phyloP scores from a whole-genome alignment of 2,888 invertebrate genomes.

The Suillia variegata region DNA sequence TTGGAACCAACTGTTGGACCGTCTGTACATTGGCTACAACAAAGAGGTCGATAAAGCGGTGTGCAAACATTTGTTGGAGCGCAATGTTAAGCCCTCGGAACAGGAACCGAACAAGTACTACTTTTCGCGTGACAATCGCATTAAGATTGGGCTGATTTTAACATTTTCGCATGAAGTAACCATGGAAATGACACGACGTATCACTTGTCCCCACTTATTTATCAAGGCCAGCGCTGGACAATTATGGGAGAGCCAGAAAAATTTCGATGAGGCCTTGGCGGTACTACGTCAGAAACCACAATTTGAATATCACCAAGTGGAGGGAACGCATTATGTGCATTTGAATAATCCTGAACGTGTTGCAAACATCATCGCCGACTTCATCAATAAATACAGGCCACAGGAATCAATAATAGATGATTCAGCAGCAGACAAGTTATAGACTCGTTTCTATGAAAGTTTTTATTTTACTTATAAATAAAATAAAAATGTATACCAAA shows the following conservation, averaged over 20 bases:
- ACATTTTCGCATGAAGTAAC: constrained; percentile 57
- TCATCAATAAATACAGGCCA: too few relatives aligned
- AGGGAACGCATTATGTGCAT: constrained; percentile 68
- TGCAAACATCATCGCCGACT: too few relatives aligned
- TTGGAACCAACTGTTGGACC: too few relatives aligned
- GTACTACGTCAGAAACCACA: constrained; percentile 63
- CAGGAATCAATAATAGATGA: too few relatives aligned
- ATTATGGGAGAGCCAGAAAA: constrained; percentile 61
- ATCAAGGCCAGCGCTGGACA: constrained; percentile 63
- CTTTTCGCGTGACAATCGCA: constrained; percentile 68
- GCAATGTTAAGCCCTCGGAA: constrained; percentile 65
- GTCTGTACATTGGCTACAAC: too few relatives aligned
- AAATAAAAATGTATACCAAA: too few relatives aligned
- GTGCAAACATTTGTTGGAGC: constrained; percentile 62
- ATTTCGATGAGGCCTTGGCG: constrained; percentile 64
- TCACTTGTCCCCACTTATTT: constrained; percentile 68
- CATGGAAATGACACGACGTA: constrained; percentile 62
- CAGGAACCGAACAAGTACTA: constrained; percentile 64
- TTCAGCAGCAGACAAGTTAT: too few relatives aligned
- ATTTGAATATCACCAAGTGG: constrained; percentile 65
- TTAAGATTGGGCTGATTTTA: constrained; percentile 56
- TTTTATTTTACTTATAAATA: too few relatives aligned
- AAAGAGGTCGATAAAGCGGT: constrained; percentile 62
- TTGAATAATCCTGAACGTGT: constrained; percentile 27
- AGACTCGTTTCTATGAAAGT: too few relatives aligned